Base-by-base conservation (phyloP, 2,113 vertebrate genomes). In the Oophaga pumilio region DNA sequence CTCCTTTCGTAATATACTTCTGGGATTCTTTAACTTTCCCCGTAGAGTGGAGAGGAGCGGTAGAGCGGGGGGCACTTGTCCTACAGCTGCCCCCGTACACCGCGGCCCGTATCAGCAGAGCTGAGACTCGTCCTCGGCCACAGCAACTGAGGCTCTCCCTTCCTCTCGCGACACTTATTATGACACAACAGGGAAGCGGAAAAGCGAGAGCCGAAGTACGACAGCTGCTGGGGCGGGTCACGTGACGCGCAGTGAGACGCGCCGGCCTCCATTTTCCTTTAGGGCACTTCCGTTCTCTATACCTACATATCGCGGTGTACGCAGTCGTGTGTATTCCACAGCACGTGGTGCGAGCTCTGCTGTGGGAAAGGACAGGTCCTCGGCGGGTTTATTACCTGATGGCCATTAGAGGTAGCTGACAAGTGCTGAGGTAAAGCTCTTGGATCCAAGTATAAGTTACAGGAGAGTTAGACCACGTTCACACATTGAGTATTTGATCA, bases 121-220 rank as follows among this genome's bases (percentile, higher is more conserved):
- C 66, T 49, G 13, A 68, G 53, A 82, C 33, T 59, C 86, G 17
- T 62, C 79, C 79, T 64, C 77, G 86, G 86, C 78, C 66, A 50
- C 52, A 82, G 57, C 49, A 79, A 86, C 68, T 82, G 49, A 53
- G 73, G 53, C 79, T 81, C 84, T 77, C 22, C 57, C 84, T 62
- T 22, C 7, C 9, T 87, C 85, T 87, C 86, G 86, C 86, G 86
- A 87, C 56, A 87, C 68, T 43, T 87, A 76, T 69, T 33, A 49
- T 71, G 86, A 87, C 86, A 82, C 78, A 80, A 76, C 79, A 64
- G 86, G 79, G 79, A 87, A 82, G 86, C 69, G 79, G 86, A 76
- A 87, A 87, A 79, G 87, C 87, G 82, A 79, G 50, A 10, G 8
- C 28, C 12, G 10, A 11, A 22, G 20, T 74, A 22, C 71, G 71